Percentiles rank a stretch among this genome's conserved stretches.
These are phyloP conservation scores for Lepidothrix coronata DNA, from an alignment of 2,113 vertebrate genomes.

Conservation along the genomic window DNA sequence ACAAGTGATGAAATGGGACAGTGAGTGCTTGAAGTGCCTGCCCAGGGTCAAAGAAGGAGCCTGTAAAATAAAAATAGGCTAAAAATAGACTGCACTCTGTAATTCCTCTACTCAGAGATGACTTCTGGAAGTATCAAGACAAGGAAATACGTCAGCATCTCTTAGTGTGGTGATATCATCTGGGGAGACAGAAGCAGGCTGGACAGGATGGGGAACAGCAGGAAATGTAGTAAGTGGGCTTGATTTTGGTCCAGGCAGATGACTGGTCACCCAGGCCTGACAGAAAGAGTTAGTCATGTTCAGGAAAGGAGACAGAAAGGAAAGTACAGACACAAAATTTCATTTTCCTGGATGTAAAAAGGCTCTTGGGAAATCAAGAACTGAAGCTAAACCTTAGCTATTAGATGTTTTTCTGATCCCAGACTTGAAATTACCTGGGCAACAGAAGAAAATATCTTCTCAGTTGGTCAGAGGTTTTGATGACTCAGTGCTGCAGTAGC, in stretches of 20 bases:
- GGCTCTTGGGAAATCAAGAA: not conserved
- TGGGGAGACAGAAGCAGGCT: not conserved
- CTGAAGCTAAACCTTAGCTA: not conserved
- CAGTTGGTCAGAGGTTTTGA: not conserved
- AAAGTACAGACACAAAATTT: not conserved
- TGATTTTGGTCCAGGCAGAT: conserved; percentile 9
- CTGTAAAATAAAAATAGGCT: not conserved
- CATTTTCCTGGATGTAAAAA: not conserved
- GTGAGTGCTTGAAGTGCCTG: not conserved
- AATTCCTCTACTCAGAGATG: not conserved
- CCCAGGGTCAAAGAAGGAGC: not conserved
- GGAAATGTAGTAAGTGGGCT: conserved; percentile 19
- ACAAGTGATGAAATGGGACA: not conserved
- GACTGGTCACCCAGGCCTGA: not conserved
- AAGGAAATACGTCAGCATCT: not conserved
- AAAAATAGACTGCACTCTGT: not conserved
- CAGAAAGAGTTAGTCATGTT: conserved; percentile 41
- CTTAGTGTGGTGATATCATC: not conserved
- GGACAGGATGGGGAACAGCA: not conserved
- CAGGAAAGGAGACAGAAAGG: not conserved
- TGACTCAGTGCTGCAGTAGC: not conserved
- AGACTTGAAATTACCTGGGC: not conserved
- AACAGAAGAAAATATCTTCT: not conserved
- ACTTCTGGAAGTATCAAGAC: not conserved
- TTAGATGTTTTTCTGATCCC: not conserved